Evolutionary conservation across 1,140 invertebrate species (phyloP), one percentile per base, ranked within the genome.

Genomic region (Hesperophylax magnus): DNA sequence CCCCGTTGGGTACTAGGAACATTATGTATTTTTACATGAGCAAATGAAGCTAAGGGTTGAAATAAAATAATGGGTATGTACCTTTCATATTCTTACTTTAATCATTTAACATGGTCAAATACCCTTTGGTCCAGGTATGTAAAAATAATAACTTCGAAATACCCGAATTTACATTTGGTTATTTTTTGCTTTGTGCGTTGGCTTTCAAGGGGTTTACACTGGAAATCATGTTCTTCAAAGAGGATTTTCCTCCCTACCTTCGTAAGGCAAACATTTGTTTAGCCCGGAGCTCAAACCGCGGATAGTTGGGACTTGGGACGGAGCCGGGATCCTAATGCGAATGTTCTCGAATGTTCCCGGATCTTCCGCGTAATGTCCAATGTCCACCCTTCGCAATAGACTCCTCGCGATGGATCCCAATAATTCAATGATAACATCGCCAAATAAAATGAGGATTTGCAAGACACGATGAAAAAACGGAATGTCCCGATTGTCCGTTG

Each of bases 391-490:
- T 15, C 63, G 31, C 22, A 34, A 39, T 67, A 31, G 63, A 54
- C 71, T 75, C 18, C 53, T 47, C n/a, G 39, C 27, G 58, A 39
- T 52, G 76, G 76, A 81, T 81, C 79, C 79, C 79, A 78, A 81
- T 83, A 83, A 78, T 81, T 83, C 82, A 83, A 83, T 83, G 82
- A 83, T 83, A 83, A 83, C 63, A 83, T 83, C 81, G 65, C 56
- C 82, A 81, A 82, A 83, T 83, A 83, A 83, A 82, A 74, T 47
- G 78, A 71, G 82, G 82, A 83, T 81, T 82, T 81, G 39, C 60
- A 20, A 39, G 72, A 63, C 53, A 60, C 24, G 52, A 58, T 58
- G 24, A 74, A 80, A 82, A 80, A 80, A 82, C 75, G 75, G 67
- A 71, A 47, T 53, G 34, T 4, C 47, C 58, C 75, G 56, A 47